These are phyloP conservation scores for Sciurus niger DNA, from an alignment of 2,113 vertebrate species.

Conservation along the genomic window DNA sequence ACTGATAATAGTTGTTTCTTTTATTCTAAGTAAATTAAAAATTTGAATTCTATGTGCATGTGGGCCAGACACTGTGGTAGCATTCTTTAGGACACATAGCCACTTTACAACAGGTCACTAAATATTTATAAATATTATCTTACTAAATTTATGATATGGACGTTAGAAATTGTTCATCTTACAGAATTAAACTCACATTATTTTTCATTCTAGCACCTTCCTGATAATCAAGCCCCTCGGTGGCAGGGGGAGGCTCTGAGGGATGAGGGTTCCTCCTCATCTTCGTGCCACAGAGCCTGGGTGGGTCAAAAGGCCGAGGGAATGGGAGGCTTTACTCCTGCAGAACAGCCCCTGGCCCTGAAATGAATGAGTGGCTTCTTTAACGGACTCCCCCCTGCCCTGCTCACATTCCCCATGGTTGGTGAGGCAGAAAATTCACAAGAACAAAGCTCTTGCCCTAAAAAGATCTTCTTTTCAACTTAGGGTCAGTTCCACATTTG, in stretches of 20 bases:
- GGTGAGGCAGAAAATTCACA: constrained; percentile 80
- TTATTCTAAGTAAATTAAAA: not conserved
- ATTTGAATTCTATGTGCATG: not conserved
- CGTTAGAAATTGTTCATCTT: not conserved
- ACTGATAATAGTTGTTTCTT: not conserved
- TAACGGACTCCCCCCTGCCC: constrained; percentile 22
- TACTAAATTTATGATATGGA: not conserved
- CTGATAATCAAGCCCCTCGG: not conserved
- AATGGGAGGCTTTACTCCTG: constrained; percentile 47
- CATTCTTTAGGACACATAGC: too few species aligned
- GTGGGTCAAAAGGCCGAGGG: constrained; percentile 73
- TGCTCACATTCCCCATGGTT: constrained; percentile 74
- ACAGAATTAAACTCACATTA: not conserved
- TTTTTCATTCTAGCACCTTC: not conserved
- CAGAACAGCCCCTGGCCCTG: not conserved
- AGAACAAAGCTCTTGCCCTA: constrained; percentile 78
- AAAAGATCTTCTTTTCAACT: constrained; percentile 72
- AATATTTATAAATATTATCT: too few species aligned
- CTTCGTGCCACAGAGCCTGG: not conserved
- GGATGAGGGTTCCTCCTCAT: not conserved
- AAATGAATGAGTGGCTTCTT: constrained; percentile 70
- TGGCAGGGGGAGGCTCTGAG: constrained; percentile 29
- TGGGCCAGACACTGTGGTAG: not conserved
- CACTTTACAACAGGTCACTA: not conserved
- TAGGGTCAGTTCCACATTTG: constrained; percentile 72